Base-by-base conservation (phyloP, 2,888 invertebrate species). In the Clepsis dumicolana region DNA sequence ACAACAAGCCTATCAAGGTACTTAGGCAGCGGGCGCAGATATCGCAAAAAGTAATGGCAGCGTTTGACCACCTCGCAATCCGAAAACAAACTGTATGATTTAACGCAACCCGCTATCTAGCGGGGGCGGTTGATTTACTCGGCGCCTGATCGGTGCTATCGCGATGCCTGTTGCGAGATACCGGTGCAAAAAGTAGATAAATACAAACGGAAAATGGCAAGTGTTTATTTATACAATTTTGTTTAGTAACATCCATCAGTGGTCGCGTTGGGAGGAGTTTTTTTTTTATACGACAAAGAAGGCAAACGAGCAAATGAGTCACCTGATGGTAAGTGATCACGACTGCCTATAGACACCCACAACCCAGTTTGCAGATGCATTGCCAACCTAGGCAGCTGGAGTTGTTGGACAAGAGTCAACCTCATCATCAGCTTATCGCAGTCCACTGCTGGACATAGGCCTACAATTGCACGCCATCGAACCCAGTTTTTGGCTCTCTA, bases 31-130 rank as follows among this genome's bases (percentile, higher is more conserved):
- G n/a, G 12, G n/a, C 38, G n/a, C 3, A 38, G 38, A 38, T 38
- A 38, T 2, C 32, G 32, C 32, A 18, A 18, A 48, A 21, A 48
- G 48, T 48, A 48, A 48, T 48, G 21, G 5, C 18, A 48, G 21
- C 57, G 54, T 32, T 21, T 16, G 48, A 27, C 57, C 35, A 57
- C 35, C 50, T 56, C 48, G 14, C 56, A 48, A 35, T 73, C 78
- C 80, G 83, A 88, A 88, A 87, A 89, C 86, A 90, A 89, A 89
- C 86, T 52, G 86, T 89, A 88, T 91, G 90, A 91, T 91, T 90
- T 90, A 91, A 83, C 52, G 66, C 79, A 80, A 83, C 81, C 80
- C 82, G 83, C 87, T 91, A 92, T 92, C 91, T 82, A 72, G 74
- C 44, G 77, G 87, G 89, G 87, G 90, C 80, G 89, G 80, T 87